phyloP scores from a whole-genome alignment of 2,797 vertebrate genomes.

The Xerus rutilus region DNA sequence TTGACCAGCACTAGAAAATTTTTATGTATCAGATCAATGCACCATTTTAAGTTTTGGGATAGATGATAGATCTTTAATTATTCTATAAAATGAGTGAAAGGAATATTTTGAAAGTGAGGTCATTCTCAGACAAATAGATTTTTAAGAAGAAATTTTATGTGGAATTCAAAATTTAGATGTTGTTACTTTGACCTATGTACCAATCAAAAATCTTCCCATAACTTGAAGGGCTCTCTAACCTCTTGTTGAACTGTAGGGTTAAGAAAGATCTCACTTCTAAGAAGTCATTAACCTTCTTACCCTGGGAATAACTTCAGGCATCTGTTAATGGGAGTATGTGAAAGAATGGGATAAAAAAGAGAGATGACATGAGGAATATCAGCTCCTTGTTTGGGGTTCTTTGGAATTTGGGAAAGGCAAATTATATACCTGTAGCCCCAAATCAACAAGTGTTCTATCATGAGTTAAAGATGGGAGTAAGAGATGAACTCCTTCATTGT shows the following conservation, averaged over 20 bases:
- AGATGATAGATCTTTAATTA: not conserved
- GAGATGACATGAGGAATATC: not conserved
- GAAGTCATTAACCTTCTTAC: not conserved
- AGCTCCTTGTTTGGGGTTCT: not conserved
- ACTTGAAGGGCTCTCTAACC: not conserved
- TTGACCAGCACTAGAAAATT: not conserved
- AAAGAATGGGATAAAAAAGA: not conserved
- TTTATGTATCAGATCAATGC: not conserved
- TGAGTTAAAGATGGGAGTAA: not conserved
- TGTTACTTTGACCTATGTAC: not conserved
- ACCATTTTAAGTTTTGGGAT: not conserved
- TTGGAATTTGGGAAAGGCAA: not conserved
- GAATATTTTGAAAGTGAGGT: not conserved
- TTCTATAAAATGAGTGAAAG: not conserved
- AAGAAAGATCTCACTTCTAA: not conserved
- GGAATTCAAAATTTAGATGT: not conserved
- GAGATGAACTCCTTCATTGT: not conserved
- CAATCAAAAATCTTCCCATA: not conserved
- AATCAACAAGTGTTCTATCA: not conserved
- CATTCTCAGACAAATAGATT: constrained; percentile 4
- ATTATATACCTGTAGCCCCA: not conserved
- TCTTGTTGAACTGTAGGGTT: not conserved
- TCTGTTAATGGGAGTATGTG: not conserved
- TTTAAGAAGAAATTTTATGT: constrained; percentile 2
- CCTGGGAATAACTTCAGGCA: not conserved